Conservation (phyloP, 2,113 vertebrate species). For the Salvelinus alpinus region DNA sequence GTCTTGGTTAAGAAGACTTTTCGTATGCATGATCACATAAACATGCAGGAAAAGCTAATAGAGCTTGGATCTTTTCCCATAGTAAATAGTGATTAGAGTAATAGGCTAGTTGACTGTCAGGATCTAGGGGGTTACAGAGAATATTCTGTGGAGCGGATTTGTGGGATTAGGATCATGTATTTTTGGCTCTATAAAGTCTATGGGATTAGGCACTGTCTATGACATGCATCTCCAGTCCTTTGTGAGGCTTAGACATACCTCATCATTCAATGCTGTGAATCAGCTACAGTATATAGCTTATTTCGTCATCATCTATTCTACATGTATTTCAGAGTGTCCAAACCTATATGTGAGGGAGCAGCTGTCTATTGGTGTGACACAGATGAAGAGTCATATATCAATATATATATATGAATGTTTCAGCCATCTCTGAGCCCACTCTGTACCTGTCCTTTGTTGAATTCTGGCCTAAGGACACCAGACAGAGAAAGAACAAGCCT, state of each 20-base stretch:
- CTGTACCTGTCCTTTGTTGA: constrained; percentile 51
- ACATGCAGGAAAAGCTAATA: constrained; percentile 40
- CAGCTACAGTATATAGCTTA: constrained; percentile 17
- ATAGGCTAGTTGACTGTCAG: constrained; percentile 34
- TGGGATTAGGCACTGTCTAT: constrained; percentile 54
- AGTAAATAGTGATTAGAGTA: constrained; percentile 55
- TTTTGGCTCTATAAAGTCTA: constrained; percentile 15
- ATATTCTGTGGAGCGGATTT: constrained; percentile 36
- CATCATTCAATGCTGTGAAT: not conserved
- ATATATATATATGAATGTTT: constrained; percentile 57
- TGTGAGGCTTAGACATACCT: constrained; percentile 36
- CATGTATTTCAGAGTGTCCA: constrained; percentile 41
- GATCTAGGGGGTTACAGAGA: constrained; percentile 20
- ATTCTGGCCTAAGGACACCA: constrained; percentile 59
- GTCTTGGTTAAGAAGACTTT: too few relatives aligned
- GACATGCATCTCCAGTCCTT: constrained; percentile 55
- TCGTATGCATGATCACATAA: too few relatives aligned
- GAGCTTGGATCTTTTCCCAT: constrained; percentile 35
- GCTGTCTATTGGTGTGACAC: constrained; percentile 71
- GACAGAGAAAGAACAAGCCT: constrained; percentile 56
- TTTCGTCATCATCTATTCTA: constrained; percentile 68
- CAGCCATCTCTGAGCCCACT: constrained; percentile 49
- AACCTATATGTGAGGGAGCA: constrained; percentile 55
- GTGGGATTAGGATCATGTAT: constrained; percentile 49
- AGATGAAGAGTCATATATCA: constrained; percentile 65